Conservation (phyloP, 2,888 invertebrate genomes). For the Itoplectis maculator region DNA sequence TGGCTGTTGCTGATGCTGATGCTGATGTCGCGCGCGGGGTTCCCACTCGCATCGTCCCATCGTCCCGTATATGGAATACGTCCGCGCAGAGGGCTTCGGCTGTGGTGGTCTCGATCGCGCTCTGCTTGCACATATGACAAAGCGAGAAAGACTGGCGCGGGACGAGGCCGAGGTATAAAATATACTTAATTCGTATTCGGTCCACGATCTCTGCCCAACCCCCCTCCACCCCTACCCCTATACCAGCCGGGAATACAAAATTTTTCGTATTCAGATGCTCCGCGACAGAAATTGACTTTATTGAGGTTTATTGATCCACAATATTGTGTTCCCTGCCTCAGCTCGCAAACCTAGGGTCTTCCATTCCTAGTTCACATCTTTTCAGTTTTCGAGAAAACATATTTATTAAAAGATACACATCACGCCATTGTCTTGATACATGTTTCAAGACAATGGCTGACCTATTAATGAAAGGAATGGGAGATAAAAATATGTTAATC, state of each 20-base stretch:
- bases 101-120: not conserved
- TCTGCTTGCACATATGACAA: conserved; percentile 33
- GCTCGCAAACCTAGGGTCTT: conserved; percentile 34
- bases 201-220: conserved; percentile 80
- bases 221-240: conserved; percentile 74
- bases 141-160: conserved; percentile 43
- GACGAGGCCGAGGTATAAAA: conserved; percentile 74
- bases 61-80: conserved; percentile 21
- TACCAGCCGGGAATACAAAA: conserved; percentile 83
- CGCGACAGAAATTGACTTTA: conserved; percentile 84
- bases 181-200: conserved; percentile 83
- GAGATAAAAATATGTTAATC: too few species aligned
- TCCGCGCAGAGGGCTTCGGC: not conserved
- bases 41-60: not conserved
- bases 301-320: conserved; percentile 84
- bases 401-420: too few species aligned
- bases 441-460: too few species aligned
- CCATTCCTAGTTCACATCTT: conserved; percentile 23
- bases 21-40: conserved; percentile 42
- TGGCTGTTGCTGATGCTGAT: conserved; percentile 34
- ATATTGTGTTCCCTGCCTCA: conserved; percentile 79
- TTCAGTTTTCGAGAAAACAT: too few species aligned
- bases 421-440: too few species aligned
- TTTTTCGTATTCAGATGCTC: conserved; percentile 83
- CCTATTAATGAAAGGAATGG: too few species aligned